Conservation (phyloP, 2,888 invertebrate species). For the Ypsolopha scabrella region DNA sequence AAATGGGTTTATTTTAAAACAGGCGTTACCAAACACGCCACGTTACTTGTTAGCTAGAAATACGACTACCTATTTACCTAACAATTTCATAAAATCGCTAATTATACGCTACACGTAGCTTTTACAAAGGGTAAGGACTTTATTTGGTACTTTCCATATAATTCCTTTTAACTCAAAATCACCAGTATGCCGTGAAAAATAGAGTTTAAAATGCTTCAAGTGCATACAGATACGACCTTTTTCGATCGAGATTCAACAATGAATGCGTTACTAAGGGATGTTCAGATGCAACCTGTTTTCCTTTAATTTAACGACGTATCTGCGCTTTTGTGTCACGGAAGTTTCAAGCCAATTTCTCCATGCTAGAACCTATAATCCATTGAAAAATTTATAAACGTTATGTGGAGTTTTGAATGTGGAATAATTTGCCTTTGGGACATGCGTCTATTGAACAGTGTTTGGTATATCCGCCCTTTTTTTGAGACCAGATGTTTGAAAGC, state of each 20-base stretch:
- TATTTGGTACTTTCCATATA: slow-evolving; percentile 20
- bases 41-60: slow-evolving; percentile 21
- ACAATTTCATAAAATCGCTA: slow-evolving; percentile 63
- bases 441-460: slow-evolving; percentile 57
- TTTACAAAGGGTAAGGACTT: slow-evolving; percentile 48
- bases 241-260: slow-evolving; percentile 19
- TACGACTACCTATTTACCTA: slow-evolving; percentile 48
- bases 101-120: slow-evolving; percentile 58
- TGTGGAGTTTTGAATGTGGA: slow-evolving; percentile 5
- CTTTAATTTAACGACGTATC: slow-evolving; percentile 18
- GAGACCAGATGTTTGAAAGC: slow-evolving; percentile 53
- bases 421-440: slow-evolving; percentile 44
- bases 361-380: not conserved
- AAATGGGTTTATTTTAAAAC: not conserved
- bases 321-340: slow-evolving; percentile 6
- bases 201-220: slow-evolving; percentile 7
- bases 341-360: not conserved
- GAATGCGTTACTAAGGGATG: slow-evolving; percentile 64
- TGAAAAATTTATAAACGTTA: not conserved
- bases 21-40: slow-evolving; percentile 15
- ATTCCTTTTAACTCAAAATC: slow-evolving; percentile 13
- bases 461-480: slow-evolving; percentile 67
- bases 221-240: slow-evolving; percentile 16
- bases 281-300: slow-evolving; percentile 49
- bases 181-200: not conserved